These are phyloP conservation scores for Phaethornis superciliosus DNA, from an alignment of 2,113 vertebrate species.

Conservation along the genomic window DNA sequence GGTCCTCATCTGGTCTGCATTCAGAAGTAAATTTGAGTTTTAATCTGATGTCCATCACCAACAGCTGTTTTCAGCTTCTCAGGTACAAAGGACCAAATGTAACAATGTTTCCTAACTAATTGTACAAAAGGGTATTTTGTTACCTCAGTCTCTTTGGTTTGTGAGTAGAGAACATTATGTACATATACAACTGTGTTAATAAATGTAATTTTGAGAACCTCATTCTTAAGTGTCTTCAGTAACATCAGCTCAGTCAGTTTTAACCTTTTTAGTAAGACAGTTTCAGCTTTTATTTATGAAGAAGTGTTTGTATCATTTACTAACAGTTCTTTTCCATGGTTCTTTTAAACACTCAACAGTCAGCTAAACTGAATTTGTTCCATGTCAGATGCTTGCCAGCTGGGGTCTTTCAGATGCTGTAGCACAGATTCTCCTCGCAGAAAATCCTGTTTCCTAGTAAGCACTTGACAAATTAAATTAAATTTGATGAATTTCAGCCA, in stretches of 20 bases:
- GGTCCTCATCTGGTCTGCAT: conserved; percentile 3
- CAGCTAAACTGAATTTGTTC: background rate
- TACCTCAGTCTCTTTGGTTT: conserved; percentile 66
- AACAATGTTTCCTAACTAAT: conserved; percentile 64
- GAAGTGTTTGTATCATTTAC: background rate
- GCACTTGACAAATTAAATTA: background rate
- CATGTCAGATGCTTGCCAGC: background rate
- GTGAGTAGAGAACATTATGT: conserved; percentile 67
- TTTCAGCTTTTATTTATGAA: background rate
- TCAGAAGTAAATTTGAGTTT: conserved; percentile 46
- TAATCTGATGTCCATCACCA: conserved; percentile 48
- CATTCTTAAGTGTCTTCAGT: conserved; percentile 55
- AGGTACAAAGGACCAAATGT: conserved; percentile 80
- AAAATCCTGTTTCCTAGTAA: background rate
- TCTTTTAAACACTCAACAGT: background rate
- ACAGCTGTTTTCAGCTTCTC: conserved; percentile 77
- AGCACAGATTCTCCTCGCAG: background rate
- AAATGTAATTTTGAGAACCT: conserved; percentile 71
- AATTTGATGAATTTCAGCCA: background rate
- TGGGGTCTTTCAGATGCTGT: background rate
- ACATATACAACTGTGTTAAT: conserved; percentile 73
- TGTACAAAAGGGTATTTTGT: conserved; percentile 74
- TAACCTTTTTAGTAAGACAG: background rate
- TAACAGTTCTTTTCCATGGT: background rate
- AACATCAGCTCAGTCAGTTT: background rate